Evolutionary conservation across 35 echinoderm and acorn worm genomes (phyloP).

Genomic region (Eucidaris tribuloides): DNA sequence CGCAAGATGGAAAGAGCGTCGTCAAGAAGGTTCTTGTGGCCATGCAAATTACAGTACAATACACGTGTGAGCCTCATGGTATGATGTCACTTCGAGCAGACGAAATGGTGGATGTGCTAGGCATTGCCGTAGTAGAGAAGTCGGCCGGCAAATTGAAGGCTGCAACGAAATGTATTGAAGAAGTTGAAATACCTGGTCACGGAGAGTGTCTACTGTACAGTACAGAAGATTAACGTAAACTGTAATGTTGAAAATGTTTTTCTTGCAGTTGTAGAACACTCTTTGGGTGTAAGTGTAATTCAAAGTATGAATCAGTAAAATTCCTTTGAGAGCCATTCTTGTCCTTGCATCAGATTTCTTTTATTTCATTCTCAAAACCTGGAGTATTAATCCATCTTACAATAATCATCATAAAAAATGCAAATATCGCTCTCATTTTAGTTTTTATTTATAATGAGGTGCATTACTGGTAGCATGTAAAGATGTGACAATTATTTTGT

Average conservation of each 20-base stretch:
- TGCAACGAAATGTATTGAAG: slow-evolving; percentile 39
- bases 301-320: no score
- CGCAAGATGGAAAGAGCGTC: not conserved
- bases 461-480: no score
- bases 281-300: not conserved
- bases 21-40: slow-evolving; percentile 39
- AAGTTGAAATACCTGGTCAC: slow-evolving; percentile 34
- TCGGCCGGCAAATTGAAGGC: not conserved
- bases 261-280: not conserved
- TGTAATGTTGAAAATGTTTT: not conserved
- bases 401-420: not conserved
- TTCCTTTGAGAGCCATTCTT: not conserved
- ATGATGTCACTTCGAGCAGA: slow-evolving; percentile 49
- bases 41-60: slow-evolving; percentile 51
- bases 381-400: not conserved
- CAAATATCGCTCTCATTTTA: no score
- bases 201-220: slow-evolving; percentile 55
- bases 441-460: no score
- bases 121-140: slow-evolving; percentile 52
- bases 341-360: not conserved
- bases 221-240: not conserved
- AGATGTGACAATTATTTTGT: no score
- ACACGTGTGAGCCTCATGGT: slow-evolving; percentile 61
- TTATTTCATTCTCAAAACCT: not conserved
- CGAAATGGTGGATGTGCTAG: slow-evolving; percentile 46